Conservation (phyloP, 2,888 invertebrate species). For the Dicycla oo region DNA sequence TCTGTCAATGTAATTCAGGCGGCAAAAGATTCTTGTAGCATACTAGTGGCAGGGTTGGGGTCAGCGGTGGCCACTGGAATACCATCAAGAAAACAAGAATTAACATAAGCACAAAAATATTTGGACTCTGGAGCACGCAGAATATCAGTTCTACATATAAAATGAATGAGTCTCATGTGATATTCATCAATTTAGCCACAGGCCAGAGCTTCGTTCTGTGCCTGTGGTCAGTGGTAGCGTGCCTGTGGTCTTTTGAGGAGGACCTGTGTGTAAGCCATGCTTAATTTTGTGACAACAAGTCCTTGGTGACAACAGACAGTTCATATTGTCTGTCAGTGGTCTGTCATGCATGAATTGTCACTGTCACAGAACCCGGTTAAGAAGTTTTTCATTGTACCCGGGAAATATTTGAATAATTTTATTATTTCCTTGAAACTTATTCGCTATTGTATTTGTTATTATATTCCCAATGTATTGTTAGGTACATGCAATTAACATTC, state of each 20-base stretch:
- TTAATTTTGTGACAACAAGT: too few species aligned
- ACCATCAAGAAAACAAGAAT: neutral
- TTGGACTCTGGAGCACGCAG: neutral
- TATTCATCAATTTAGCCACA: too few species aligned
- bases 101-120: neutral
- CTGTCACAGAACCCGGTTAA: neutral
- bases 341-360: slow-evolving; percentile 4
- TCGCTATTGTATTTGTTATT: neutral
- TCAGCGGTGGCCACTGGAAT: neutral
- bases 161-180: neutral
- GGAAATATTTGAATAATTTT: slow-evolving; percentile 49
- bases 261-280: too few species aligned
- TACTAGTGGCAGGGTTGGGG: neutral
- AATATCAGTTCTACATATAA: neutral
- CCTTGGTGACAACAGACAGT: too few species aligned
- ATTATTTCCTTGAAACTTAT: neutral
- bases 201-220: too few species aligned
- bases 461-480: neutral
- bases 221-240: too few species aligned
- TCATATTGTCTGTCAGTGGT: too few species aligned
- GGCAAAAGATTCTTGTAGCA: neutral
- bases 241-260: too few species aligned
- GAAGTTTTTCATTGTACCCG: slow-evolving; percentile 29
- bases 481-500: neutral
- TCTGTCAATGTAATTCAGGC: neutral